A percentile compares a stretch with the other conserved stretches of the same genome.
Conservation (phyloP, 2,888 invertebrate genomes). For the Cheilosia urbana region DNA sequence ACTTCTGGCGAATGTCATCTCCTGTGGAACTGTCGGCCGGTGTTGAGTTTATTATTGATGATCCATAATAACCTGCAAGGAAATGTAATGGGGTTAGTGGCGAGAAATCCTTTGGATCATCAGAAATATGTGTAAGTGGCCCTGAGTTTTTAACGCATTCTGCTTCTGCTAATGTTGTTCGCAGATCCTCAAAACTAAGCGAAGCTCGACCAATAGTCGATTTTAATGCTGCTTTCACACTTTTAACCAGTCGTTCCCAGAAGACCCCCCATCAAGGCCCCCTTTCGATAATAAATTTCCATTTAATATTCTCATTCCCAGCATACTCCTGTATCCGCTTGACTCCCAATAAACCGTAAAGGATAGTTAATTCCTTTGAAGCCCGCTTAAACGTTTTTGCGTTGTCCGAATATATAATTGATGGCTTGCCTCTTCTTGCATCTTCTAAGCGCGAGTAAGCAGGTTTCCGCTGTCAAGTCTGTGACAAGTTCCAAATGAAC, state of each 20-base stretch:
- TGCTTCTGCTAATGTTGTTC: slow-evolving; percentile 6
- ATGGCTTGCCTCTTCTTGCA: background rate
- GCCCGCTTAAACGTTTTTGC: slow-evolving; percentile 21
- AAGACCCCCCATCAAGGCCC: slow-evolving; percentile 67
- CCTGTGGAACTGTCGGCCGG: background rate
- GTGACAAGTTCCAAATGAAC: slow-evolving; percentile 1
- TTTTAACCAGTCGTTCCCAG: slow-evolving; percentile 66
- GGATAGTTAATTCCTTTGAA: slow-evolving; percentile 16
- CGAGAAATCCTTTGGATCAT: slow-evolving; percentile 2
- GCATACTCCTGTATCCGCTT: slow-evolving; percentile 18
- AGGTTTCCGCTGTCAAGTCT: background rate
- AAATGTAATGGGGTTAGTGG: slow-evolving; percentile 25
- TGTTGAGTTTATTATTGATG: background rate
- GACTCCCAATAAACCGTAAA: background rate
- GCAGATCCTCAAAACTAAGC: slow-evolving; percentile 9
- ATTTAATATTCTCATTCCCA: background rate
- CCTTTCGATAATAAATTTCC: slow-evolving; percentile 17
- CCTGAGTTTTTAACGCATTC: slow-evolving; percentile 1
- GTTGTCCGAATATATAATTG: slow-evolving; percentile 18
- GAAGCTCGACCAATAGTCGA: slow-evolving; percentile 33
- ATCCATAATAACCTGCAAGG: background rate
- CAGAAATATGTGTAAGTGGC: background rate
- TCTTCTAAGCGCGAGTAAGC: slow-evolving; percentile 8
- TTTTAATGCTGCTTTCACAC: slow-evolving; percentile 52
- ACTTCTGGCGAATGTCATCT: slow-evolving; percentile 6